Percentiles rank a stretch among this genome's conserved stretches.
phyloP scores from a whole-genome alignment of 2,797 vertebrate genomes.

The Trachops cirrhosus region DNA sequence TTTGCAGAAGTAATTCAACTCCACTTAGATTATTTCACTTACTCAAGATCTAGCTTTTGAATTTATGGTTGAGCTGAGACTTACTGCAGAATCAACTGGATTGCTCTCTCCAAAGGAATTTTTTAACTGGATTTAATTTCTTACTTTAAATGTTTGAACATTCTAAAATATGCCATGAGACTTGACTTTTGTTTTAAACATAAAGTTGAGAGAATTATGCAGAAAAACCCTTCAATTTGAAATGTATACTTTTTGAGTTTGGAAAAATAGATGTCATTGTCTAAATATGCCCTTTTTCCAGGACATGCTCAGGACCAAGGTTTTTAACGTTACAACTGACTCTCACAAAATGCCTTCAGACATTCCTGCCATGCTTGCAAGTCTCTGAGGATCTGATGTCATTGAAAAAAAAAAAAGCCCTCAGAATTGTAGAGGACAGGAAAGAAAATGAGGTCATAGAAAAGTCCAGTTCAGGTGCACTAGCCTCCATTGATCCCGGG shows the following conservation, averaged over 20 bases:
- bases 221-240: constrained; percentile 36
- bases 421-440: not conserved
- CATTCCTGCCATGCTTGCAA: not conserved
- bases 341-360: constrained; percentile 23
- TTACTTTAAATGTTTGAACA: constrained; percentile 50
- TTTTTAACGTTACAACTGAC: not conserved
- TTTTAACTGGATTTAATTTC: constrained; percentile 58
- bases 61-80: constrained; percentile 42
- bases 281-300: constrained; percentile 47
- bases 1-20: constrained; percentile 18
- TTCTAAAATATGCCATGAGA: not conserved
- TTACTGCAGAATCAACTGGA: constrained; percentile 40
- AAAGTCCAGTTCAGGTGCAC: not conserved
- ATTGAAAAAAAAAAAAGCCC: not conserved
- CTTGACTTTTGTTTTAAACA: constrained; percentile 57
- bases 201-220: constrained; percentile 33
- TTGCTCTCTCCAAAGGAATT: constrained; percentile 44
- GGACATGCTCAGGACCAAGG: constrained; percentile 15
- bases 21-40: constrained; percentile 27
- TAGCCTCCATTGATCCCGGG: not conserved
- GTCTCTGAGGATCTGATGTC: constrained; percentile 14
- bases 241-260: constrained; percentile 29
- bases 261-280: constrained; percentile 61
- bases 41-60: constrained; percentile 6
- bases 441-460: not conserved